Conservation (phyloP, 2,888 invertebrate species). For the Zonitis immaculata region DNA sequence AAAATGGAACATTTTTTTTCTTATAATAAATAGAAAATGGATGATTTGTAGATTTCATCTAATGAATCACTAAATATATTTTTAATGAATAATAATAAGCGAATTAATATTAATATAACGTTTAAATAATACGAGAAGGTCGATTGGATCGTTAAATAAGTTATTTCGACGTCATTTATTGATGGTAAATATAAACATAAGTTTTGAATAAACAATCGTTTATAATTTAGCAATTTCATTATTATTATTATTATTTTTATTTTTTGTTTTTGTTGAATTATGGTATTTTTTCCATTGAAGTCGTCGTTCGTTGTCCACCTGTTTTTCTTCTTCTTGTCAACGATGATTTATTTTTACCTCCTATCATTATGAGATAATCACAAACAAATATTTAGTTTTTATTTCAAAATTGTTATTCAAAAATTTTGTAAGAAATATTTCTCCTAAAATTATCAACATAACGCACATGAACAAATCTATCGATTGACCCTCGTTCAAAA, state of each 20-base stretch:
- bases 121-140: conserved; percentile 10
- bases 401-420: not conserved
- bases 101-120: not conserved
- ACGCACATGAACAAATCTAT: not conserved
- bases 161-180: conserved; percentile 6
- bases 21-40: no score
- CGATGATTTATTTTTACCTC: no score
- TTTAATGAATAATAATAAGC: conserved; percentile 8
- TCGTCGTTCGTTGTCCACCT: no score
- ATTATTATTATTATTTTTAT: no score
- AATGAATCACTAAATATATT: conserved; percentile 10
- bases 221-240: no score
- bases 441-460: not conserved
- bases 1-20: no score
- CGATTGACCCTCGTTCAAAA: not conserved
- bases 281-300: no score
- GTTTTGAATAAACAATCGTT: no score
- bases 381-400: not conserved
- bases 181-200: not conserved
- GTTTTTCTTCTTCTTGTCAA: no score
- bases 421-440: not conserved
- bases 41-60: not conserved
- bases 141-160: conserved; percentile 9
- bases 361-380: no score
- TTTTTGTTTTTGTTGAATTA: no score